A percentile compares a stretch with the other conserved stretches of the same genome.
phyloP scores from a whole-genome alignment of 2,888 invertebrate genomes.

The Spisula solida region DNA sequence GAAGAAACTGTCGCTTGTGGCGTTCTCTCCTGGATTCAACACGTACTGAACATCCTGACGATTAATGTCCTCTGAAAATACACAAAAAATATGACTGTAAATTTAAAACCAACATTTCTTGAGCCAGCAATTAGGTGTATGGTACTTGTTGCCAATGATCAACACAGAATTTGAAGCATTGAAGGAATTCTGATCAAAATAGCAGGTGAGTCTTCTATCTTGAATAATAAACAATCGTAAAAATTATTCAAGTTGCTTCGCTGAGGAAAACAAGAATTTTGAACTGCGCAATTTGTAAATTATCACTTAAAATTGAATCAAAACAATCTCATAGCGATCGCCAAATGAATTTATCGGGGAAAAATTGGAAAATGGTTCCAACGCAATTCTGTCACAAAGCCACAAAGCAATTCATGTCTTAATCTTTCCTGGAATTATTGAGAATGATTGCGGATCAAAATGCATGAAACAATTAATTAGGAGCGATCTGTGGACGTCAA shows the following conservation, averaged over 20 bases:
- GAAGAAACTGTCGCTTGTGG: slow-evolving; percentile 85
- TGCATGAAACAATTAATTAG: background rate
- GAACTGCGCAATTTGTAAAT: background rate
- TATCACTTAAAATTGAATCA: slow-evolving; percentile 12
- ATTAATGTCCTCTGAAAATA: slow-evolving; percentile 85
- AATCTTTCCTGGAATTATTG: slow-evolving; percentile 10
- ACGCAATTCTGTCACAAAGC: background rate
- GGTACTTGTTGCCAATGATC: background rate
- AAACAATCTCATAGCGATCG: background rate
- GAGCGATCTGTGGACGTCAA: background rate
- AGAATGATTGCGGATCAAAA: slow-evolving; percentile 1
- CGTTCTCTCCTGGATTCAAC: slow-evolving; percentile 82
- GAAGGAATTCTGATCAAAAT: slow-evolving; percentile 6
- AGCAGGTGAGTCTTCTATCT: background rate
- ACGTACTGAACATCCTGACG: slow-evolving; percentile 82
- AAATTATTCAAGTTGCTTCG: background rate
- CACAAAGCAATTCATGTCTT: background rate
- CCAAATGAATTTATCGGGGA: background rate
- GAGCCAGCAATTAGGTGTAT: background rate
- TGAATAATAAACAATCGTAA: background rate
- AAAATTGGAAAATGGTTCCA: background rate
- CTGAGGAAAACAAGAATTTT: background rate
- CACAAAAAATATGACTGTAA: slow-evolving; percentile 22
- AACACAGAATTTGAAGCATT: slow-evolving; percentile 9
- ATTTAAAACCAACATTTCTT: background rate